phyloP scores from a whole-genome alignment of 2,888 invertebrate species.

The Diachrysia chrysitis region DNA sequence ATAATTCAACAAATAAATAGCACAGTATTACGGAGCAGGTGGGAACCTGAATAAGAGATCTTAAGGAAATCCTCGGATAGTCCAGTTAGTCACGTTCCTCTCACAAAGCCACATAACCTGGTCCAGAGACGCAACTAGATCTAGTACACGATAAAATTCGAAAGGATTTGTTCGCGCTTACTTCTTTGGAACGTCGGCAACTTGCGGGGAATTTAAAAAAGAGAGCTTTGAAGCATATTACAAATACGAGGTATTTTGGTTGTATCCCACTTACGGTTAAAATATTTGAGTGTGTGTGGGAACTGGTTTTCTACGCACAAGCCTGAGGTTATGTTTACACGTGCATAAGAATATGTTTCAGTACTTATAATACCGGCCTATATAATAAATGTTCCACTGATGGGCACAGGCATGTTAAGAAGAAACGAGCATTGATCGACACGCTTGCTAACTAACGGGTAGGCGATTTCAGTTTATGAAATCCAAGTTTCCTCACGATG shows the following conservation, averaged over 20 bases:
- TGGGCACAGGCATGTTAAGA: too few relatives aligned
- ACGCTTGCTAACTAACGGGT: too few relatives aligned
- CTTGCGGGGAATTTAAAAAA: constrained; percentile 47
- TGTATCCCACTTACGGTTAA: background rate
- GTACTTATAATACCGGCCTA: too few relatives aligned
- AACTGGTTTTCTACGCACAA: background rate
- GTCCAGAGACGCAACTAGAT: constrained; percentile 42
- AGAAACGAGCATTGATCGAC: too few relatives aligned
- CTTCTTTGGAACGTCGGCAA: constrained; percentile 46
- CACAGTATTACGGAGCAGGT: constrained; percentile 7
- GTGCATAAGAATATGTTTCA: too few relatives aligned
- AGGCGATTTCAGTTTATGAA: too few relatives aligned
- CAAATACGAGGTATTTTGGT: constrained; percentile 22
- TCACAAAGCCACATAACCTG: constrained; percentile 50
- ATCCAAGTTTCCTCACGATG: too few relatives aligned
- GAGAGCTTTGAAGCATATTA: constrained; percentile 40
- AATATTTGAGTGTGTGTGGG: background rate
- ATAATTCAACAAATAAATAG: constrained; percentile 24
- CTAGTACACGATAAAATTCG: constrained; percentile 50
- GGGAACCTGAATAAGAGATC: constrained; percentile 47
- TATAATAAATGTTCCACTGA: too few relatives aligned
- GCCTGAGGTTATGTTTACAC: too few relatives aligned
- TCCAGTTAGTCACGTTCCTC: constrained; percentile 48
- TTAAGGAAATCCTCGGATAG: constrained; percentile 30
- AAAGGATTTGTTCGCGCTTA: constrained; percentile 50